A percentile compares a stretch with the other conserved stretches of the same genome.
phyloP scores from a whole-genome alignment of 92 coral and sea anemone genomes.

The Umimayanthus chanpuru region DNA sequence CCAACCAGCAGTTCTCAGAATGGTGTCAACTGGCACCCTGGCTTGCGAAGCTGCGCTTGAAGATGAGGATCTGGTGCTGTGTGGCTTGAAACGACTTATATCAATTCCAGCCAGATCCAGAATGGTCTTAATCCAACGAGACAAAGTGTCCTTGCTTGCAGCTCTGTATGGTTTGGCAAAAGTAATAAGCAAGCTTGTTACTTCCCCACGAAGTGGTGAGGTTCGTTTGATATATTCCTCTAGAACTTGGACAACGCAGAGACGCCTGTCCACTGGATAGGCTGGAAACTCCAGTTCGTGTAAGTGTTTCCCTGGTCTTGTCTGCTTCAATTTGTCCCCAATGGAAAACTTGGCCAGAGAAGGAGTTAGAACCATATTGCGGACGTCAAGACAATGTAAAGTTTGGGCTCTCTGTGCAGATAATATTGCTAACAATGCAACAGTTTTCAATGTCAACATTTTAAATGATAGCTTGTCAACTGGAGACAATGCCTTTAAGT shows the following conservation, averaged over 20 bases:
- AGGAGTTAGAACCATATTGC: slow-evolving; percentile 32
- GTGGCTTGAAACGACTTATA: slow-evolving; percentile 48
- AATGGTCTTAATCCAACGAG: slow-evolving; percentile 58
- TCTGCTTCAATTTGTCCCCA: slow-evolving; percentile 58
- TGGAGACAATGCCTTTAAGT: slow-evolving; percentile 40
- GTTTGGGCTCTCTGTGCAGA: slow-evolving; percentile 60
- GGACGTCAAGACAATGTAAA: slow-evolving; percentile 46
- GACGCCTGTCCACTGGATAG: slow-evolving; percentile 34
- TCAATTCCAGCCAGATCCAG: slow-evolving; percentile 51
- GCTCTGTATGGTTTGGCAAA: slow-evolving; percentile 53
- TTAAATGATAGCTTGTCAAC: slow-evolving; percentile 26
- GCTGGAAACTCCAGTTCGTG: slow-evolving; percentile 51
- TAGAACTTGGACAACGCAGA: slow-evolving; percentile 49
- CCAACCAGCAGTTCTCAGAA: slow-evolving; percentile 56
- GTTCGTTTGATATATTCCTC: slow-evolving; percentile 47
- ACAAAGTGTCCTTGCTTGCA: slow-evolving; percentile 60
- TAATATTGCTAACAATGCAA: slow-evolving; percentile 27
- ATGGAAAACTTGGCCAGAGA: slow-evolving; percentile 45
- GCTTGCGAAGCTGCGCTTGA: slow-evolving; percentile 51
- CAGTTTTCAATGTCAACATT: slow-evolving; percentile 53
- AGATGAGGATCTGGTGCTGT: slow-evolving; percentile 46
- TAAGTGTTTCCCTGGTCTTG: slow-evolving; percentile 53
- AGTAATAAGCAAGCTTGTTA: slow-evolving; percentile 55
- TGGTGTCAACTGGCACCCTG: slow-evolving; percentile 48
- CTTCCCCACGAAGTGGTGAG: slow-evolving; percentile 34